phyloP scores from a whole-genome alignment of 2,888 invertebrate genomes.

The Chrysolina americana region DNA sequence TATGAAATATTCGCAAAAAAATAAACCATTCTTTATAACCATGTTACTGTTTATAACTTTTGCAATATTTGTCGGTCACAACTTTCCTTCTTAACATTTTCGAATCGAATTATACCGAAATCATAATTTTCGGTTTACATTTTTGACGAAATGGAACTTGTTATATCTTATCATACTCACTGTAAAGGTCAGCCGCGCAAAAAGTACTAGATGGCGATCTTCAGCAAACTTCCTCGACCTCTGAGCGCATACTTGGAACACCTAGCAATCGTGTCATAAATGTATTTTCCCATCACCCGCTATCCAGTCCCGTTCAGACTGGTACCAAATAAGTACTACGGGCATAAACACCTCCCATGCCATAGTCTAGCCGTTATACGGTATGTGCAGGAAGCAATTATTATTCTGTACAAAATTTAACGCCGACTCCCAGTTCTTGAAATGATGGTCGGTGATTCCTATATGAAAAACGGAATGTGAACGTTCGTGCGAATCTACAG shows the following conservation, averaged over 20 bases:
- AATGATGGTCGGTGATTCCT: constrained; percentile 30
- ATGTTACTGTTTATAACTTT: too few relatives aligned
- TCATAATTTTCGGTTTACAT: too few relatives aligned
- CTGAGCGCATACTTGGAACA: constrained; percentile 11
- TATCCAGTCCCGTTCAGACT: constrained; percentile 36
- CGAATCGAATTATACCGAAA: too few relatives aligned
- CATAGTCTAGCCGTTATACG: constrained; percentile 44
- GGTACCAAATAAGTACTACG: constrained; percentile 30
- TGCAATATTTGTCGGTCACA: too few relatives aligned
- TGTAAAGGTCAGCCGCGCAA: background rate
- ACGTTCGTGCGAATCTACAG: constrained; percentile 11
- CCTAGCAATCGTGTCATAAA: constrained; percentile 22
- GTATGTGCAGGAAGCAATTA: constrained; percentile 49
- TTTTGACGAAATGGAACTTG: too few relatives aligned
- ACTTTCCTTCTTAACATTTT: too few relatives aligned
- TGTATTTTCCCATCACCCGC: constrained; percentile 32
- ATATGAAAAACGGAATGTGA: constrained; percentile 23
- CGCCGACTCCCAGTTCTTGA: constrained; percentile 33
- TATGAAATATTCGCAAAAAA: too few relatives aligned
- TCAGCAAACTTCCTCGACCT: background rate
- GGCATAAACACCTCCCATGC: constrained; percentile 30
- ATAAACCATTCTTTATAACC: too few relatives aligned
- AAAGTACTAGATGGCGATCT: background rate
- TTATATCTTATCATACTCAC: background rate
- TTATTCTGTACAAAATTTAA: constrained; percentile 44